Base-by-base conservation (phyloP, 2,888 invertebrate genomes). In the Linyphia triangularis region DNA sequence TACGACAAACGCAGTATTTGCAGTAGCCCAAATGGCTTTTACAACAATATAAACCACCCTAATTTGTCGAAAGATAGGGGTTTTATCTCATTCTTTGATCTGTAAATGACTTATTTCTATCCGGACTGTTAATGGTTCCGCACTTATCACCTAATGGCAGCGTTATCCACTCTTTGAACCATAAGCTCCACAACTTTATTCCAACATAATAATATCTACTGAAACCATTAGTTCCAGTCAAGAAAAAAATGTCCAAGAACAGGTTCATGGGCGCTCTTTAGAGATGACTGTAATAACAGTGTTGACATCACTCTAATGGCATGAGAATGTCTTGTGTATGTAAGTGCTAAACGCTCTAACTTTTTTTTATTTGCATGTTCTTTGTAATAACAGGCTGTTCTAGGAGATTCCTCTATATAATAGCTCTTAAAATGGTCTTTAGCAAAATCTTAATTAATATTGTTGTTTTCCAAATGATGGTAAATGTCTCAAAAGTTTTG, bases 51-150 rank as follows among this genome's bases (percentile, higher is more conserved):
- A 43, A 63, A 65, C 65, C 28, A 59, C 57, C 40, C 43, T 57
- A 28, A 57, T 61, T 75, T 73, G 63, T 67, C 83, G 4, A 63
- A 73, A 65, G 73, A 83, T 51, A 83, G 65, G 40, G 72, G 61
- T 73, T 69, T 40, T 73, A 65, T 73, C 83, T 83, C 61, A 59
- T 59, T 73, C 63, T 73, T 30, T 65, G 73, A 83, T 83, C 67
- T 73, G 65, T 73, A 73, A 73, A 83, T 83, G 83, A 73, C 73
- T 82, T 82, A 82, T 70, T 82, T 82, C 72, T 82, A 82, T 82
- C 72, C 30, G 43, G 28, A 30, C 22, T 65, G 57, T 28, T 81
- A 73, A 83, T 73, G 63, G 73, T 40, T 83, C 30, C 28, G 26
- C 73, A 83, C 57, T 51, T 83, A 63, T 61, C 72, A 65, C 73